Base-by-base conservation (phyloP, 2,797 vertebrate genomes). In the Rhynchonycteris naso region DNA sequence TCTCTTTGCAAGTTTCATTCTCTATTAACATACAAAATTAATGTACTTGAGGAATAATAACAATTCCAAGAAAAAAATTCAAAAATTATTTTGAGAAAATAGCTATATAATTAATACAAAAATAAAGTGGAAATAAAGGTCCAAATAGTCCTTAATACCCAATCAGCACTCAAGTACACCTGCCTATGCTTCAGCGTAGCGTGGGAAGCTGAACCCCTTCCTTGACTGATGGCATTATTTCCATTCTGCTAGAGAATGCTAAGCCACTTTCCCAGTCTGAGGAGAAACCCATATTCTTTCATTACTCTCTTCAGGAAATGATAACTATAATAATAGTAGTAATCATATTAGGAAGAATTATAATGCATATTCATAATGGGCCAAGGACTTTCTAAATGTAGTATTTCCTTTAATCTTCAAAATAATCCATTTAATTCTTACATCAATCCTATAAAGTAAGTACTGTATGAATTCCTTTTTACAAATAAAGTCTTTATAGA, bases 391-490 rank as follows among this genome's bases (percentile, higher is more conserved):
- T 71, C 35, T 61, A 93, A 91, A 72, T 90, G 72, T 9, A 66
- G 54, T 75, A 78, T 35, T 91, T 89, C 35, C 19, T 91, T 56
- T 80, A 91, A 90, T 88, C 28, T 58, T 93, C 4, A 52, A 9
- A 90, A 84, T 56, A 79, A 54, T 65, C 4, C 50, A 43, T 66
- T 89, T 95, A 56, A 75, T 75, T 90, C 35, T 93, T 43, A 38
- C 26, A 85, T 28, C 9, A 86, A 65, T 56, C 30, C 68, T 54
- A 19, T 24, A 15, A 63, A 72, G 10, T 54, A 90, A 84, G 5
- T 47, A 76, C 22, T 58, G 9, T n/a, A 47, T 74, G 12, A 47
- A 65, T 90, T 75, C 19, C 21, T 33, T 84, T 82, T 91, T 89
- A 88, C 1, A 30, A 3, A 43, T 66, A 79, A n/a, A 52, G 11